Conservation (phyloP, 2,888 invertebrate species). For the Nomada fabriciana region DNA sequence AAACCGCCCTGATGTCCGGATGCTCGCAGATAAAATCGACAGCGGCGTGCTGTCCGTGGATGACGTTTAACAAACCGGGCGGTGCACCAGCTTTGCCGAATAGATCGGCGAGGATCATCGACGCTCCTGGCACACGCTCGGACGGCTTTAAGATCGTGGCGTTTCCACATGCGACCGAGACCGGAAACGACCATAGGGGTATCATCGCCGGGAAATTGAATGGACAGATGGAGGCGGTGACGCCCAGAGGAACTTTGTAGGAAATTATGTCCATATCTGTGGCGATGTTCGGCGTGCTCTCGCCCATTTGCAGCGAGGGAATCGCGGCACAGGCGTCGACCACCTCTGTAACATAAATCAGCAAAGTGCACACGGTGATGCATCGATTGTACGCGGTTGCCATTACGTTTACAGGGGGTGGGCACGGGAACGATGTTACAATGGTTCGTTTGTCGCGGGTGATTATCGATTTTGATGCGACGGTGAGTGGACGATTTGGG, state of each 20-base stretch:
- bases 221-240: constrained; percentile 97
- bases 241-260: constrained; percentile 96
- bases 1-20: constrained; percentile 97
- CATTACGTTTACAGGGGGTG: background rate
- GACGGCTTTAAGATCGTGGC: constrained; percentile 98
- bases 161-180: constrained; percentile 96
- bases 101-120: constrained; percentile 97
- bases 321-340: constrained; percentile 99
- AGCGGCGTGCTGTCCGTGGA: constrained; percentile 97
- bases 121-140: constrained; percentile 98
- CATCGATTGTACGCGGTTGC: background rate
- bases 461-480: background rate
- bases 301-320: constrained; percentile 96
- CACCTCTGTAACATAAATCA: constrained; percentile 88
- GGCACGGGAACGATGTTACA: background rate
- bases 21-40: constrained; percentile 99
- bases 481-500: background rate
- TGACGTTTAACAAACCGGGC: constrained; percentile 97
- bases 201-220: constrained; percentile 99
- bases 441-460: background rate
- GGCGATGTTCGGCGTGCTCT: constrained; percentile 93
- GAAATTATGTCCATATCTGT: constrained; percentile 99
- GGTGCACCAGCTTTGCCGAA: constrained; percentile 97
- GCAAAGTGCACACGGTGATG: background rate
- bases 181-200: constrained; percentile 97